Conservation (phyloP, 2,797 vertebrate genomes). For the Phoebastria nigripes region DNA sequence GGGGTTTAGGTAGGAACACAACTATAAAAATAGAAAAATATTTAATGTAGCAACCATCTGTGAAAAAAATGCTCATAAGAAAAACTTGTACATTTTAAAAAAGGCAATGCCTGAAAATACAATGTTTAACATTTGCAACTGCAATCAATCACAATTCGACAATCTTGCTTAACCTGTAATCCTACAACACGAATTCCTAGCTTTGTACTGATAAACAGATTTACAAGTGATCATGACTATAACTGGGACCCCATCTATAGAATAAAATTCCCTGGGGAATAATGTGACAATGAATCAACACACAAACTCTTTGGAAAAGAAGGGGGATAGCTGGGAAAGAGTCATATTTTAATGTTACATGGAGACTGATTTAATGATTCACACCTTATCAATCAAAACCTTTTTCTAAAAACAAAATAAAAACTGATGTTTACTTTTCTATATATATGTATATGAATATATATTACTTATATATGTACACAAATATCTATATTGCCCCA, state of each 20-base stretch:
- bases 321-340: not conserved
- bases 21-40: not conserved
- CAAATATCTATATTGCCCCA: not conserved
- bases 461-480: not conserved
- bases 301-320: not conserved
- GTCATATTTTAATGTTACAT: not conserved
- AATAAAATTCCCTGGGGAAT: not conserved
- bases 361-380: not conserved
- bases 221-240: not conserved
- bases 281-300: not conserved
- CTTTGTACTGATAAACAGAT: not conserved
- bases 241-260: accelerated
- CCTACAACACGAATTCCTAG: not conserved
- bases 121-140: not conserved
- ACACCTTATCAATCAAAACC: accelerated
- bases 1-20: not conserved
- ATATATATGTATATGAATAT: too few species aligned
- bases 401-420: not conserved
- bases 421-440: not conserved
- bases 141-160: not conserved
- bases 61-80: not conserved
- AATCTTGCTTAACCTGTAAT: not conserved
- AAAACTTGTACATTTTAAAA: not conserved
- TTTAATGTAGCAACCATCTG: accelerated
- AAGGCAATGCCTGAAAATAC: not conserved